phyloP scores from a whole-genome alignment of 1,140 invertebrate species.

The Drosophila kohkoa region DNA sequence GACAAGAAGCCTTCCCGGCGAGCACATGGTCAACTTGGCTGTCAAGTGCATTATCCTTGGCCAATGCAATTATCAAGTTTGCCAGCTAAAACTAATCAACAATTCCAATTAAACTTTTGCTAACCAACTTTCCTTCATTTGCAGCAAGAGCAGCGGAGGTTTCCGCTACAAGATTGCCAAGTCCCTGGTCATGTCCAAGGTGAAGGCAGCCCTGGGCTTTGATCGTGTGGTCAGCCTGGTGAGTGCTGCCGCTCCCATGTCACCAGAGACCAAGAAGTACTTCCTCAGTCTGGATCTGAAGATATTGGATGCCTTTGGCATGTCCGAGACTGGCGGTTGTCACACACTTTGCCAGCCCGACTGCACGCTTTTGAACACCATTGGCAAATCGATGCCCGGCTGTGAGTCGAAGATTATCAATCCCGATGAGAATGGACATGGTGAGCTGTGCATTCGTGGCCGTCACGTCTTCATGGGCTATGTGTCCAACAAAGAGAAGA shows the following conservation, averaged over 20 bases:
- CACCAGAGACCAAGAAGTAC: conserved; percentile 93
- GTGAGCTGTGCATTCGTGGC: conserved; percentile 92
- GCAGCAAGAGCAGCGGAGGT: conserved; percentile 75
- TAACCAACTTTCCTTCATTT: conserved; percentile 41
- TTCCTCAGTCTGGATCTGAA: conserved; percentile 95
- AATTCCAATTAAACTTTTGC: neutral
- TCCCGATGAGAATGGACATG: conserved; percentile 90
- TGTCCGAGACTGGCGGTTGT: conserved; percentile 94
- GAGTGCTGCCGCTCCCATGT: conserved; percentile 94
- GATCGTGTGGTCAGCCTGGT: conserved; percentile 89
- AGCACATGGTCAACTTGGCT: neutral
- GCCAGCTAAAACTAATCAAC: no score
- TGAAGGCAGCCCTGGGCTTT: conserved; percentile 91
- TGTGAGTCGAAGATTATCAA: conserved; percentile 90
- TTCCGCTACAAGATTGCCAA: conserved; percentile 83
- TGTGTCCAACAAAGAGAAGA: conserved; percentile 91
- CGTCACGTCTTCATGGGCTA: conserved; percentile 97
- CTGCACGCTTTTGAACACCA: conserved; percentile 88
- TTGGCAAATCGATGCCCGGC: conserved; percentile 89
- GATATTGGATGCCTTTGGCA: conserved; percentile 92
- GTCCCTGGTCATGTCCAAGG: conserved; percentile 87
- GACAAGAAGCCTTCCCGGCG: no score
- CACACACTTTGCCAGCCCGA: conserved; percentile 87
- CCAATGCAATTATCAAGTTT: conserved; percentile 25
- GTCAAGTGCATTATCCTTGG: conserved; percentile 31